Percentiles rank a stretch among this genome's conserved stretches.
Conservation (phyloP, 2,113 vertebrate species). For the Eubucco bourcierii region DNA sequence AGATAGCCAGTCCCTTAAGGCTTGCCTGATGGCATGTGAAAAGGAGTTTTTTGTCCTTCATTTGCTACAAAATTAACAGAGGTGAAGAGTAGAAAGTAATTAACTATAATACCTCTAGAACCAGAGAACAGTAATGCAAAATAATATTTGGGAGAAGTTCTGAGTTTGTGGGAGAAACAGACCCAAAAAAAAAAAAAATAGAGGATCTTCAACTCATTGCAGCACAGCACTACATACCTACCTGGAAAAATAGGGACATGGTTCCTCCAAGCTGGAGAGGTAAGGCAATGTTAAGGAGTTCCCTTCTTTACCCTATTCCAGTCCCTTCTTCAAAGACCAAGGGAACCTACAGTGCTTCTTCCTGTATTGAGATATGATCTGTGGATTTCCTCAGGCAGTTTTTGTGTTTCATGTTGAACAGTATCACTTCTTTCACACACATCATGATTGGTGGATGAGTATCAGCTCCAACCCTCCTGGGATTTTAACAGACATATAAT, state of each 20-base stretch:
- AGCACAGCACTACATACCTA: background rate
- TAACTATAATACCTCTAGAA: background rate
- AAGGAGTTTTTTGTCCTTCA: background rate
- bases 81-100: background rate
- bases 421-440: background rate
- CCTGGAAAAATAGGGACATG: background rate
- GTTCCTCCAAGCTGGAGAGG: background rate
- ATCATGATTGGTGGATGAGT: background rate
- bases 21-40: background rate
- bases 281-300: background rate
- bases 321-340: background rate
- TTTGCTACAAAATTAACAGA: background rate
- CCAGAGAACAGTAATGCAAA: background rate
- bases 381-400: background rate
- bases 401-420: background rate
- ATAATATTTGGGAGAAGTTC: background rate
- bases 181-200: background rate
- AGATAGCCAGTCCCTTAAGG: background rate
- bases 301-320: background rate
- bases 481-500: background rate
- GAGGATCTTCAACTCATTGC: background rate
- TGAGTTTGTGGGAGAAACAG: background rate
- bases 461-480: background rate
- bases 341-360: background rate
- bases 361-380: rapidly evolving